A percentile compares a stretch with the other conserved stretches of the same genome.
Conservation (phyloP, 1,140 invertebrate species). For the Lysiphlebus fabarum region DNA sequence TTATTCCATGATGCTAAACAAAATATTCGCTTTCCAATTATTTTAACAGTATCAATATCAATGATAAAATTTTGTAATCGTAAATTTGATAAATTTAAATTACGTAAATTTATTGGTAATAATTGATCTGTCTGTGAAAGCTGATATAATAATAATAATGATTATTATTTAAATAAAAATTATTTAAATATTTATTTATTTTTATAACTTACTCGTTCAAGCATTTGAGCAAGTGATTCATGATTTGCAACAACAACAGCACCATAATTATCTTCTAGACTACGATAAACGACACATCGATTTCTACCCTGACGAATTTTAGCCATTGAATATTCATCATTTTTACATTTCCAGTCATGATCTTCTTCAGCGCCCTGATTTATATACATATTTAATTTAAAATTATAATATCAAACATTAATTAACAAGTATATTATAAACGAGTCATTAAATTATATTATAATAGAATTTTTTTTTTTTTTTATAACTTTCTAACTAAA, state of each 20-base stretch:
- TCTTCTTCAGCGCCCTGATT: constrained; percentile 56
- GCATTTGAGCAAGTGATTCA: constrained; percentile 77
- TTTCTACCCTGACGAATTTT: constrained; percentile 71
- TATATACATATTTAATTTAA: constrained; percentile 10
- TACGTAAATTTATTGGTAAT: constrained; percentile 63
- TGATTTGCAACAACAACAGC: constrained; percentile 86
- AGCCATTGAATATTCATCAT: constrained; percentile 48
- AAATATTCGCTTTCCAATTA: constrained; percentile 69
- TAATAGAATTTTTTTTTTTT: not conserved
- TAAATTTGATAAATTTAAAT: constrained; percentile 69
- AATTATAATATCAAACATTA: constrained; percentile 2
- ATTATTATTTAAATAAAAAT: too few species aligned
- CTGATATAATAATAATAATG: not conserved
- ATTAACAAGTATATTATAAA: not conserved
- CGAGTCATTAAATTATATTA: too few species aligned
- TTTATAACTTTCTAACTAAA: not conserved
- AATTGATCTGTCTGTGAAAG: constrained; percentile 65
- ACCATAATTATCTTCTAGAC: constrained; percentile 82
- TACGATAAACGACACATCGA: constrained; percentile 75
- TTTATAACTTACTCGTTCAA: constrained; percentile 66
- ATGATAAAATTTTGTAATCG: constrained; percentile 68
- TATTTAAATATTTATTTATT: not conserved
- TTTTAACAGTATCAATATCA: constrained; percentile 56
- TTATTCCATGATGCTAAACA: constrained; percentile 68
- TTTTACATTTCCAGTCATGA: constrained; percentile 54